Evolutionary conservation across 2,797 vertebrate genomes (phyloP).

Genomic region (Otus scops): DNA sequence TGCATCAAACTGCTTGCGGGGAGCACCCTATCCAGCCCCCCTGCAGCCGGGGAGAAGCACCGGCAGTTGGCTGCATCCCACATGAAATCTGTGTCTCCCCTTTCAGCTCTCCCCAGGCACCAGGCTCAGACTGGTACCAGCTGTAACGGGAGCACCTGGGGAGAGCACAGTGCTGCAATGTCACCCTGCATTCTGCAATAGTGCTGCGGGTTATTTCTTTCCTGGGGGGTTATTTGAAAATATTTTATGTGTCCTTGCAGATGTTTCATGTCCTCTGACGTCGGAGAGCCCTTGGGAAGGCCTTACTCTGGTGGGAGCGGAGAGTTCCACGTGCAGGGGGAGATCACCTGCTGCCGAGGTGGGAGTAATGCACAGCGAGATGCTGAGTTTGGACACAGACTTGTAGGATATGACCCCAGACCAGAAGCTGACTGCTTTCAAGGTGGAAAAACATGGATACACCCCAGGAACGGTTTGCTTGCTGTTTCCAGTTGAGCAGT

Average conservation of each 20-base stretch:
- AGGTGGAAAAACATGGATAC: background rate
- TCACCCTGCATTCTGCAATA: background rate
- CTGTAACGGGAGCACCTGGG: fast-evolving
- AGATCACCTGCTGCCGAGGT: background rate
- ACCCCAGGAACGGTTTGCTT: background rate
- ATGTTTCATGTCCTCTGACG: background rate
- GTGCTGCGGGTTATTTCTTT: background rate
- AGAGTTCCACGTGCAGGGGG: fast-evolving
- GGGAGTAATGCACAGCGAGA: background rate
- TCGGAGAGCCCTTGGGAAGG: background rate
- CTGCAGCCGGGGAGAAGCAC: background rate
- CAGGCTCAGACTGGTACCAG: background rate
- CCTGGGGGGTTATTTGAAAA: background rate
- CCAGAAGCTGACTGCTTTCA: background rate
- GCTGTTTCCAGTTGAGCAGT: background rate
- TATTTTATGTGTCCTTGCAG: background rate
- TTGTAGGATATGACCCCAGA: background rate
- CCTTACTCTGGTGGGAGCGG: background rate
- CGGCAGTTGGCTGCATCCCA: fast-evolving
- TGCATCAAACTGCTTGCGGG: background rate
- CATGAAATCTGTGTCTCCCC: fast-evolving
- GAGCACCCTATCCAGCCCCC: background rate
- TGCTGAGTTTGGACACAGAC: background rate
- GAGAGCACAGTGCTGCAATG: fast-evolving
- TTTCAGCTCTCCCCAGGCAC: fast-evolving